Evolutionary conservation across 2,113 vertebrate species (phyloP).

Genomic region (Phodopus roborovskii): DNA sequence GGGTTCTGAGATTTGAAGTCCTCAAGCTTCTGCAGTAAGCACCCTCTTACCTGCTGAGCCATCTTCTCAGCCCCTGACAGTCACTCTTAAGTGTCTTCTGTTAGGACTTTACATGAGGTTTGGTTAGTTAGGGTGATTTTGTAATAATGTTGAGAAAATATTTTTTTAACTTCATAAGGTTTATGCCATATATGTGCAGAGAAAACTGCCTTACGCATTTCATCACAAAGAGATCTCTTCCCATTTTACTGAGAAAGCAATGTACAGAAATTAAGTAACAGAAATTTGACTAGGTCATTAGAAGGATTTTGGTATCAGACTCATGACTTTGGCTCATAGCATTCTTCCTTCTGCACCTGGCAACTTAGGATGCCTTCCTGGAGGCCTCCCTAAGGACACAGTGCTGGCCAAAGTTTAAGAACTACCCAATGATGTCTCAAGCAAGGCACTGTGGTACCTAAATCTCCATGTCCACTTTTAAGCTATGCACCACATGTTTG

Average conservation of each 20-base stretch:
- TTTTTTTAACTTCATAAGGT: background rate
- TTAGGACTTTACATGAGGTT: background rate
- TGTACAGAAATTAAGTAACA: background rate
- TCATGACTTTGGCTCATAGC: background rate
- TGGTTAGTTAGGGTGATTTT: slow-evolving; percentile 23
- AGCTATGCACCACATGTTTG: background rate
- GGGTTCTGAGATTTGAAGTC: background rate
- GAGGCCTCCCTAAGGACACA: too few relatives aligned
- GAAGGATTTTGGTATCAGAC: background rate
- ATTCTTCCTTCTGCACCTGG: background rate
- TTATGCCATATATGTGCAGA: background rate
- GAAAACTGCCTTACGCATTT: background rate
- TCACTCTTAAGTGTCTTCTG: background rate
- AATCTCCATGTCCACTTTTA: background rate
- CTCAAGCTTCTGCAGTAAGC: background rate
- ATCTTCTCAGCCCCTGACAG: background rate
- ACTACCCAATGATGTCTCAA: background rate
- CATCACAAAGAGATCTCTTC: slow-evolving; percentile 7
- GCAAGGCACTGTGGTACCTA: background rate
- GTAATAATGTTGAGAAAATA: background rate
- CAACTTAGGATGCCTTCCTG: background rate
- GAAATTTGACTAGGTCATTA: background rate
- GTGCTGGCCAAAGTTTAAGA: background rate
- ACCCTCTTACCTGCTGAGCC: too few relatives aligned
- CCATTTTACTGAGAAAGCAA: slow-evolving; percentile 22